Evolutionary conservation across 1,140 invertebrate species (phyloP), one percentile per base, ranked within the genome.

Genomic region (Philotrypesis tridentata): DNA sequence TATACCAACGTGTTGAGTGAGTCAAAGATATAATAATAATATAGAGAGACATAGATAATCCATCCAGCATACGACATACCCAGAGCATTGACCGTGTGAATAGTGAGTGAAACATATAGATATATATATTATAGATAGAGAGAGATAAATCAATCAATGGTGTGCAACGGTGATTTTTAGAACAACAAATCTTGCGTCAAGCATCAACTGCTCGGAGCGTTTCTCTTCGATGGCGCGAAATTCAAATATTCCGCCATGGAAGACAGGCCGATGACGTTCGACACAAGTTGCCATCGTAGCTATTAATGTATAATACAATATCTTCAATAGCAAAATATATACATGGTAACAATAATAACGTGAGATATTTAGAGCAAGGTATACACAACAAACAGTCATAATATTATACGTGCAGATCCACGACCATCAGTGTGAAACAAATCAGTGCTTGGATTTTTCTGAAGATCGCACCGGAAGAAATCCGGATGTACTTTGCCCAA

Each of bases 41-140:
- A 80, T 25, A 80, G n/a, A 67, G 25, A 82, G 72, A 87, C 86
- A 89, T 78, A 85, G 78, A 86, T 81, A 89, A 86, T 90, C 84
- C 88, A 92, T 91, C 90, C 90, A 91, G 90, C 91, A 91, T 91
- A 91, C 90, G 89, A 92, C 90, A 91, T 92, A 91, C 87, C 89
- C 90, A 91, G 89, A 91, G 89, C 90, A 91, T 91, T 90, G 87
- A 88, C 88, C 86, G 88, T 91, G 90, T 90, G 87, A 61, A 90
- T 84, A 90, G 87, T 89, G 87, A 91, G 86, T 89, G 89, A 91
- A 84, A 87, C 84, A 86, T 84, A 89, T 88, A 86, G 12, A 88
- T 88, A 89, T 86, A 86, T 85, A 91, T 84, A 89, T 88, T n/a
- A n/a, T n/a, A n/a, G n/a, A n/a, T n/a, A n/a, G n/a, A n/a, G n/a